A percentile compares a stretch with the other conserved stretches of the same genome.
These are phyloP conservation scores for Pterois miles DNA, from an alignment of 2,797 vertebrate species.

Conservation along the genomic window DNA sequence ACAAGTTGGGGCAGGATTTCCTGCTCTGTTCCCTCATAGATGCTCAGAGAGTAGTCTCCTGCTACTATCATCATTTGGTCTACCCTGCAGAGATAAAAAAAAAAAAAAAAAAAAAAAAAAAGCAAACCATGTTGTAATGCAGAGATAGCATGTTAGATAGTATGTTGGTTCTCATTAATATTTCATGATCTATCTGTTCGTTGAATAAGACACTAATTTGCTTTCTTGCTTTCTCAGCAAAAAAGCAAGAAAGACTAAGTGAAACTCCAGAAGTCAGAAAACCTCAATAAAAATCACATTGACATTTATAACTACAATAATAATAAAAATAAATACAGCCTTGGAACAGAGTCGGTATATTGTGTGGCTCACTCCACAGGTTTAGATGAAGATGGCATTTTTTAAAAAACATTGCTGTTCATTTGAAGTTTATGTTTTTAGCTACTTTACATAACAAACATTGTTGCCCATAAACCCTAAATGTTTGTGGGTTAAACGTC, in stretches of 20 bases:
- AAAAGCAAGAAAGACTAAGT: too few species aligned
- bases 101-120: background rate
- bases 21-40: conserved; percentile 88
- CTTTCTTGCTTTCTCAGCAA: too few species aligned
- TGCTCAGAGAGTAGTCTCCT: conserved; percentile 83
- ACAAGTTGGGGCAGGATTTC: conserved; percentile 77
- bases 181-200: background rate
- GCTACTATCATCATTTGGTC: conserved; percentile 82
- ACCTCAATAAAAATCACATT: background rate
- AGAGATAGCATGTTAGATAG: background rate
- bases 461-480: too few species aligned
- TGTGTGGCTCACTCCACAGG: background rate
- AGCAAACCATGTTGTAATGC: background rate
- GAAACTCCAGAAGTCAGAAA: too few species aligned
- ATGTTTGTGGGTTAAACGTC: too few species aligned
- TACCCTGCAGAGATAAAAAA: conserved; percentile 56
- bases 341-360: background rate
- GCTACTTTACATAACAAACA: too few species aligned
- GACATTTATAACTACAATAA: background rate
- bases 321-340: background rate
- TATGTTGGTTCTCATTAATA: background rate
- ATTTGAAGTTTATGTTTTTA: background rate
- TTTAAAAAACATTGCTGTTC: background rate
- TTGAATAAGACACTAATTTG: background rate
- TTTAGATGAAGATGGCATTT: background rate